Evolutionary conservation across 2,113 vertebrate species (phyloP).

Genomic region (Gobiocypris rarus): DNA sequence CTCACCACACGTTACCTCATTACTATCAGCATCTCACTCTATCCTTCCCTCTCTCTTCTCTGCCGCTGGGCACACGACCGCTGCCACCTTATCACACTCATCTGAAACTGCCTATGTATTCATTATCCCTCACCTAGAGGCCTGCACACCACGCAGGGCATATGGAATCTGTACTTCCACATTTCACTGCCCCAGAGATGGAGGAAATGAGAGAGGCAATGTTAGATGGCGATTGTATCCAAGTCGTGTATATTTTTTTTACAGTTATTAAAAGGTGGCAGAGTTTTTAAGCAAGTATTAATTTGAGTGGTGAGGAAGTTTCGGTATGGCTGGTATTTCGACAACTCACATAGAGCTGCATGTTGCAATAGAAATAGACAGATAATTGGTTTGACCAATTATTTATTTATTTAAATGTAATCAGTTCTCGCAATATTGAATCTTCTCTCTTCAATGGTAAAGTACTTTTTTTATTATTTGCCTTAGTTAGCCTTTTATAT

Average conservation of each 20-base stretch:
- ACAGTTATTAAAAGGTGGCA: constrained; percentile 28
- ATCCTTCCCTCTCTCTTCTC: not conserved
- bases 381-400: not conserved
- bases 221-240: constrained; percentile 13
- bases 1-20: constrained; percentile 51
- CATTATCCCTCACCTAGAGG: constrained; percentile 51
- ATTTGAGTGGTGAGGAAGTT: not conserved
- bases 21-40: constrained; percentile 44
- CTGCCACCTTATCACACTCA: constrained; percentile 44
- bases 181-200: constrained; percentile 33
- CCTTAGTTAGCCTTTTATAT: not conserved
- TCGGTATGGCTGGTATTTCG: not conserved
- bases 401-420: not conserved
- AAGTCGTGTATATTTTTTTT: not conserved
- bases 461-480: not conserved
- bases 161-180: constrained; percentile 10
- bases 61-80: not conserved
- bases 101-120: constrained; percentile 50
- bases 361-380: not conserved
- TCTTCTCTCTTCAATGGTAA: not conserved
- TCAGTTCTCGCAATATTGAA: not conserved
- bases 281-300: not conserved
- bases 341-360: not conserved
- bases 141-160: constrained; percentile 14
- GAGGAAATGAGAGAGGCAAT: constrained; percentile 23